Evolutionary conservation across 2,113 vertebrate species (phyloP).

Genomic region (Hyperopisus bebe): DNA sequence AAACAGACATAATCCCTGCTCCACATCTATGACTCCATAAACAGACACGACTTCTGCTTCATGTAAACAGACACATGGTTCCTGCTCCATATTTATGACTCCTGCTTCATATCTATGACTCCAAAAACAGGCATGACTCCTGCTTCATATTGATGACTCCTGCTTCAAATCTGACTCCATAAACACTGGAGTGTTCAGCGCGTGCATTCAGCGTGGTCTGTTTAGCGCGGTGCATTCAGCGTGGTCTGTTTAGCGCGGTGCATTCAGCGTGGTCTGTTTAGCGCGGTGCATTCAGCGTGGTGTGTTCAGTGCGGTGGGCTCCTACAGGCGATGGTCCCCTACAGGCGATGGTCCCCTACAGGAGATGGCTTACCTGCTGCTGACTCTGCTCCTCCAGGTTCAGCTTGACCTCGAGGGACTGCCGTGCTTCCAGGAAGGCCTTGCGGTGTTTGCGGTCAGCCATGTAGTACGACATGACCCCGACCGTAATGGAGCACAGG

Average conservation of each 20-base stretch:
- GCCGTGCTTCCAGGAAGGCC: slow-evolving; percentile 87
- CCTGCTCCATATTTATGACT: background rate
- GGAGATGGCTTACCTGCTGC: slow-evolving; percentile 71
- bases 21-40: background rate
- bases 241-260: background rate
- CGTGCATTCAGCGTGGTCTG: background rate
- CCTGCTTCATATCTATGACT: background rate
- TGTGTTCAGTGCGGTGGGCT: background rate
- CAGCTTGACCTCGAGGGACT: slow-evolving; percentile 90
- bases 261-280: too few relatives aligned
- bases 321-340: background rate
- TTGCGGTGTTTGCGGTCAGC: slow-evolving; percentile 88
- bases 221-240: background rate
- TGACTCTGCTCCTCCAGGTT: slow-evolving; percentile 91
- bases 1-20: background rate
- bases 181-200: background rate
- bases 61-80: background rate
- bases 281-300: too few relatives aligned
- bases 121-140: background rate
- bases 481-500: slow-evolving; percentile 73
- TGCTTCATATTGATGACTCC: background rate
- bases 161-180: background rate
- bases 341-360: background rate
- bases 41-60: background rate
- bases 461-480: slow-evolving; percentile 90